These are phyloP conservation scores for Caracal caracal DNA, from an alignment of 2,113 vertebrate genomes.

Conservation along the genomic window DNA sequence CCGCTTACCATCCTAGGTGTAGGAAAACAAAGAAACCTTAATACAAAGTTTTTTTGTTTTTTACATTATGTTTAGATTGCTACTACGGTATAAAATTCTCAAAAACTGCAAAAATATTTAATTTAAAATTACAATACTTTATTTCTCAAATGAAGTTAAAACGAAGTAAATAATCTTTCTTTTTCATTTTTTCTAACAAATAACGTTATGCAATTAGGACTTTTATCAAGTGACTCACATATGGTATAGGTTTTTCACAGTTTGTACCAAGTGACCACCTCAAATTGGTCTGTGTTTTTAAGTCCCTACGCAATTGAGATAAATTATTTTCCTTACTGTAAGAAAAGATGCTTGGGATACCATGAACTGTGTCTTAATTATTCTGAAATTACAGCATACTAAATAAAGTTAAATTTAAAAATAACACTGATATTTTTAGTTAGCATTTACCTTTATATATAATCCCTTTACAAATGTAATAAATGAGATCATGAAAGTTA, in stretches of 20 bases:
- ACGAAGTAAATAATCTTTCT: neutral
- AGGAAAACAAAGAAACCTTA: slow-evolving; percentile 81
- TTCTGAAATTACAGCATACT: neutral
- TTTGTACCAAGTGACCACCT: neutral
- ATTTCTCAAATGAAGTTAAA: slow-evolving; percentile 38
- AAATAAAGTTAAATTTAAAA: slow-evolving; percentile 37
- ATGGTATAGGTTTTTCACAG: neutral
- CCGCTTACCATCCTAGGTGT: slow-evolving; percentile 94
- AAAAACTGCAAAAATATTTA: slow-evolving; percentile 7
- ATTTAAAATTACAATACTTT: slow-evolving; percentile 23
- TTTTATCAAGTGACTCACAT: slow-evolving; percentile 11
- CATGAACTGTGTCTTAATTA: neutral
- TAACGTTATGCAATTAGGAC: neutral
- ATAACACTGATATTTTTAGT: neutral
- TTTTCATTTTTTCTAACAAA: slow-evolving; percentile 36
- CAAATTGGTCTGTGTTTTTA: neutral
- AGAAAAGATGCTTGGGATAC: slow-evolving; percentile 41
- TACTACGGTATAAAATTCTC: neutral
- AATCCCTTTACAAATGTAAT: neutral
- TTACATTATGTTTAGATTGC: neutral
- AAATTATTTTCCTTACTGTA: slow-evolving; percentile 40
- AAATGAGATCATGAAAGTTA: neutral
- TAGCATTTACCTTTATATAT: neutral
- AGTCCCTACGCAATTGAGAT: neutral
- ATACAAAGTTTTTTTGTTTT: slow-evolving; percentile 4